Evolutionary conservation across 2,797 vertebrate species (phyloP).

Genomic region (Poecilia velifera): DNA sequence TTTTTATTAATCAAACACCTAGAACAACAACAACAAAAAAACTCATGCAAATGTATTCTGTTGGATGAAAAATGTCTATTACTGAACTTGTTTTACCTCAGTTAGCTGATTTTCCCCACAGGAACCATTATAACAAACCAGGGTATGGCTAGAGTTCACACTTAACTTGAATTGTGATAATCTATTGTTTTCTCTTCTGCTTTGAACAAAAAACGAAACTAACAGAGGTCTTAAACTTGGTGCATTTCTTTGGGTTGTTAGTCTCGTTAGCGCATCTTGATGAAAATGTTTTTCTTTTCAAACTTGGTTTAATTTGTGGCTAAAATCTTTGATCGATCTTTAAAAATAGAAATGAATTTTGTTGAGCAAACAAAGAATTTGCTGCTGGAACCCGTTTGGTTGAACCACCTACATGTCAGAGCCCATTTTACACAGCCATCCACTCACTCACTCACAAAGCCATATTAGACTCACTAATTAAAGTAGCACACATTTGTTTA

Average conservation of each 20-base stretch:
- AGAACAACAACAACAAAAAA: slow-evolving; percentile 6
- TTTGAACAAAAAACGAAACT: not conserved
- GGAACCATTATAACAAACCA: not conserved
- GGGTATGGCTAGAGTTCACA: not conserved
- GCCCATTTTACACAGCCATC: not conserved
- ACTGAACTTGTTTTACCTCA: not conserved
- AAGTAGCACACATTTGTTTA: not conserved
- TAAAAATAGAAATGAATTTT: not conserved
- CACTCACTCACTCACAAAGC: not conserved
- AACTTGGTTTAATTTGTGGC: too few relatives aligned
- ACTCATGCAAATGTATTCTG: not conserved
- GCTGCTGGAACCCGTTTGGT: not conserved
- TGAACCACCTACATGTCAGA: not conserved
- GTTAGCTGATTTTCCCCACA: not conserved
- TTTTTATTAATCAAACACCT: not conserved
- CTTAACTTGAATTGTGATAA: not conserved
- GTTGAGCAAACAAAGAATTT: not conserved
- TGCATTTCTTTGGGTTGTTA: not conserved
- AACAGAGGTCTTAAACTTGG: not conserved
- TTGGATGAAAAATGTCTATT: not conserved
- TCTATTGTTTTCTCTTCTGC: not conserved
- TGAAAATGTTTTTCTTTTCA: not conserved
- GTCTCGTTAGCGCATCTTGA: not conserved
- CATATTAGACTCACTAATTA: not conserved
- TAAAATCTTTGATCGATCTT: not conserved